Evolutionary conservation across 2,113 vertebrate species (phyloP).

Genomic region (Euleptes europaea): DNA sequence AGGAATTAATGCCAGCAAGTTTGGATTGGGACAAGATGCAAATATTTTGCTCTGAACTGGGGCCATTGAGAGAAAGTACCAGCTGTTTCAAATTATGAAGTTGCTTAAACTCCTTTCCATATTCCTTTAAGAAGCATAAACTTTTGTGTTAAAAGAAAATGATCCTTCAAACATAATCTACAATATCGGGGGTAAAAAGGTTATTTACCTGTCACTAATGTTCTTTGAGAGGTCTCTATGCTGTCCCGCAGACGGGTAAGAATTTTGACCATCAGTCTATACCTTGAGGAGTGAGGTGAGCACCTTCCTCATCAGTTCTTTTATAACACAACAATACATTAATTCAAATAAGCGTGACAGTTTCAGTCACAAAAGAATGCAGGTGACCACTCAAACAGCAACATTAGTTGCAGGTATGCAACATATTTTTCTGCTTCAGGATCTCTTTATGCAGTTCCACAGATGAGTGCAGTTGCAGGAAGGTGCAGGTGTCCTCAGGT

Average conservation of each 20-base stretch:
- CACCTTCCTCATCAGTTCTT: background rate
- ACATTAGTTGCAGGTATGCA: too few species aligned
- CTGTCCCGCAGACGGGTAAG: too few species aligned
- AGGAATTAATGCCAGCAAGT: constrained; percentile 20
- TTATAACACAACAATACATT: background rate
- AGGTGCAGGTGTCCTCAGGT: too few species aligned
- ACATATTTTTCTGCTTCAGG: background rate
- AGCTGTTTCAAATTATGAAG: constrained; percentile 9
- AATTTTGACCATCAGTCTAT: background rate
- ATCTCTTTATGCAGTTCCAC: background rate
- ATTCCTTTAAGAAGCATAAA: too few species aligned
- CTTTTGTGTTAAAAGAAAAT: background rate
- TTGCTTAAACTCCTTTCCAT: background rate
- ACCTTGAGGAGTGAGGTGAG: background rate
- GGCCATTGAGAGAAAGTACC: background rate
- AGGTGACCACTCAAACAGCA: background rate
- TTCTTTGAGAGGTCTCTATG: background rate
- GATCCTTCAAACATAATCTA: background rate
- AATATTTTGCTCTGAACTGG: constrained; percentile 8
- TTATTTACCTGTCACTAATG: background rate
- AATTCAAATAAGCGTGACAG: too few species aligned
- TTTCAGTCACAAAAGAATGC: background rate
- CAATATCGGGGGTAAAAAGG: background rate
- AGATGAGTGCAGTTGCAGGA: background rate
- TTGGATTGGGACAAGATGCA: background rate